Base-by-base conservation (phyloP, 2,797 vertebrate species). In the Platalea minor region DNA sequence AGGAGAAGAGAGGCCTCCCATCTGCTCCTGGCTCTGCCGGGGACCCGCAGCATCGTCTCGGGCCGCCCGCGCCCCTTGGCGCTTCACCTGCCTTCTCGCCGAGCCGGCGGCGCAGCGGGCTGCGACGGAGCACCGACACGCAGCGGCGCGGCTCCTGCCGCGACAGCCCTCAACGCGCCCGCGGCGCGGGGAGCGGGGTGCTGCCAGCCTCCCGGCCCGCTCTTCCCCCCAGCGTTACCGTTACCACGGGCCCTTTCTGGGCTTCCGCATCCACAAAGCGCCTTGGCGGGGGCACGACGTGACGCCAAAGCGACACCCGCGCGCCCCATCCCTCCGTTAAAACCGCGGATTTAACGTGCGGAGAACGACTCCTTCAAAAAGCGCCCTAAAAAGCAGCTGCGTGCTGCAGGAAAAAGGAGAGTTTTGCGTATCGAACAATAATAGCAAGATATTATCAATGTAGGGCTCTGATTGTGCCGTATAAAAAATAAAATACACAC, bases 401-500 rank as follows among this genome's bases (percentile, higher is more conserved):
- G 61, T 74, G 86, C 80, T 72, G 85, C 74, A 76, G 95, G 93
- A 96, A 93, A 73, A 96, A 94, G 94, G 91, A 84, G 88, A 94
- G 84, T n/a, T 78, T 12, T 7, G 45, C 8, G 1, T 88, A 92
- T 97, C 31, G 89, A 96, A 97, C 96, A 98, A 97, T 97, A 96
- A 95, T 83, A 94, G 98, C 89, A 84, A 95, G 97, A 97, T 96
- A 95, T 93, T 96, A 98, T 96, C 98, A 95, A 25, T 96, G 97
- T 91, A 92, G 96, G 93, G 90, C 97, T 97, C 89, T 98, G 98
- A 98, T 98, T 97, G 97, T 97, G 97, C 96, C 97, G 86, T 94
- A 97, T 97, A 86, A 97, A 98, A 98, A 98, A 97, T 97, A 98
- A 98, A 98, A 98, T 89, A 98, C 98, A 98, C 96, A 98, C 94